Evolutionary conservation across 2,797 vertebrate species (phyloP), one percentile per base, ranked within the genome.

Genomic region (Chaunax sp.): DNA sequence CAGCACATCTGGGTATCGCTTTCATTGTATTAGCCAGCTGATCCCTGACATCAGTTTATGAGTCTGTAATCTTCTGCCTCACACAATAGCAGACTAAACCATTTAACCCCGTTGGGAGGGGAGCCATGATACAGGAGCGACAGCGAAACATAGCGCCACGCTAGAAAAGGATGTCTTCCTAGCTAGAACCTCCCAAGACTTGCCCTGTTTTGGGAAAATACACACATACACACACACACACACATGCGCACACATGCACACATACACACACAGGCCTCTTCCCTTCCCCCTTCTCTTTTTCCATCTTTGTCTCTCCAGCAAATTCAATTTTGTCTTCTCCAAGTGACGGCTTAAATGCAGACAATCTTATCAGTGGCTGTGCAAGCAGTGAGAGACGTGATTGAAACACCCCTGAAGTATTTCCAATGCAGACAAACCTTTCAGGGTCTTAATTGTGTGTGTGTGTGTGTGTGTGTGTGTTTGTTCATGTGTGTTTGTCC

Each of bases 281-380:
- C 77, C 77, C 81, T 58, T 74, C 84, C 86, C 88, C 80, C 78
- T 79, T 77, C 76, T 80, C 75, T 82, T 89, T 79, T 80, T 87
- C 87, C 81, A 83, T 88, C 88, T 90, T 92, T 92, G 89, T 92
- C 92, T 92, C 91, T 91, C 89, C 77, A 67, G 91, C 75, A 86
- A 93, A 94, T 94, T 94, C 92, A 93, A 94, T 94, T 93, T 92
- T 87, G 87, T 90, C 91, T 90, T 93, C 89, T 92, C 91, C 87
- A 81, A 90, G 86, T 85, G 72, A 84, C 79, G 72, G 91, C 91
- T 94, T 93, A 93, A 92, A 92, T 80, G 89, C 87, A 90, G 90
- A 92, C 92, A 93, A 93, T 93, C 91, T 92, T 93, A 93, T 92
- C 93, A 93, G 92, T 71, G 83, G 86, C 91, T 89, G 89, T 92